Percentiles rank a stretch among this genome's conserved stretches.
phyloP scores from a whole-genome alignment of 2,888 invertebrate genomes.

The Polylopha cassiicola region DNA sequence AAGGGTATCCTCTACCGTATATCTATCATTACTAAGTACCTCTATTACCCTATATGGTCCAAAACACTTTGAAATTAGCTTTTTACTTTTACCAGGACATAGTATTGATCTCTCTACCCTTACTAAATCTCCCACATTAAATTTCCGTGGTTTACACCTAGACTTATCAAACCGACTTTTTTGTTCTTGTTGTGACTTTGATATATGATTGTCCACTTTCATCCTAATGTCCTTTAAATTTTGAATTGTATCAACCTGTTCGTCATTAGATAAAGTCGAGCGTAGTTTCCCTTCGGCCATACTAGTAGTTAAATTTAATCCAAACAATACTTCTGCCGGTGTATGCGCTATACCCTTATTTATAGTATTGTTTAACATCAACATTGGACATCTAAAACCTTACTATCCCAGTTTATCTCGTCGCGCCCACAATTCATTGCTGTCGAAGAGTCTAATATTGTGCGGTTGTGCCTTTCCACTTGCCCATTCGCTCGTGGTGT shows the following conservation, averaged over 20 bases:
- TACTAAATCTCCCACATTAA: slow-evolving; percentile 13
- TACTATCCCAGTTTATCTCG: background rate
- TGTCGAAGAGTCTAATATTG: slow-evolving; percentile 13
- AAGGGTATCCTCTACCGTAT: slow-evolving; percentile 6
- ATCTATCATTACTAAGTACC: slow-evolving; percentile 16
- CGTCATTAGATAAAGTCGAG: background rate
- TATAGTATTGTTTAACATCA: background rate
- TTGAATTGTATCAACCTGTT: background rate
- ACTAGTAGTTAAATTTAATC: slow-evolving; percentile 18
- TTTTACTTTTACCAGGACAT: slow-evolving; percentile 15
- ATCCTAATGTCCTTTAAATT: background rate
- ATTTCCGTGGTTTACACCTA: slow-evolving; percentile 2
- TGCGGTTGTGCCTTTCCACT: slow-evolving; percentile 26
- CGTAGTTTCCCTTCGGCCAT: background rate
- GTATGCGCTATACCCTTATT: background rate
- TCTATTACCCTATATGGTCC: slow-evolving; percentile 13
- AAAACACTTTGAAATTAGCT: slow-evolving; percentile 10
- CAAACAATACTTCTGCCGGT: slow-evolving; percentile 35
- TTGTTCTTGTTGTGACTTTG: background rate
- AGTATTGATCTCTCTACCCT: slow-evolving; percentile 10
- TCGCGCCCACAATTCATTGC: slow-evolving; percentile 5
- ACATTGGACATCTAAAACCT: background rate
- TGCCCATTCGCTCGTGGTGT: slow-evolving; percentile 30
- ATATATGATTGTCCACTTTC: slow-evolving; percentile 5
- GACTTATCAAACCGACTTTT: slow-evolving; percentile 10